These are phyloP conservation scores for Notarius lentiginosus DNA, from an alignment of 2,113 vertebrate species.

Conservation along the genomic window DNA sequence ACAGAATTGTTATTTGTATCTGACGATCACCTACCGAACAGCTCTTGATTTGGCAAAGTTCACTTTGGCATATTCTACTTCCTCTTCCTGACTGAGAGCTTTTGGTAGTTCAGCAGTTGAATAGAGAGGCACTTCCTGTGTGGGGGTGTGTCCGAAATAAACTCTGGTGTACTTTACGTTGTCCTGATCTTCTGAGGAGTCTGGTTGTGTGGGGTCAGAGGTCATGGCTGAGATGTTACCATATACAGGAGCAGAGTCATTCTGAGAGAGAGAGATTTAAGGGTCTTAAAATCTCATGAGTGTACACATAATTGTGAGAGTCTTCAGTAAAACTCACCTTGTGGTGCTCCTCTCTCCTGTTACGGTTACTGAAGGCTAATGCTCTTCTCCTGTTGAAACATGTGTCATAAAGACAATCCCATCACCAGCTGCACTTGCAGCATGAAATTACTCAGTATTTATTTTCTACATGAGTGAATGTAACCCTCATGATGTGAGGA, in stretches of 20 bases:
- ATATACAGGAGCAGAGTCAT: slow-evolving; percentile 20
- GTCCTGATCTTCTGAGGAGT: background rate
- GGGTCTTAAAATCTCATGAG: background rate
- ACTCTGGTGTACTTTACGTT: slow-evolving; percentile 18
- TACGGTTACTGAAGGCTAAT: background rate
- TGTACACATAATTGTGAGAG: too few species aligned
- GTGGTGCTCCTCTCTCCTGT: background rate
- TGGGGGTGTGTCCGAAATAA: background rate
- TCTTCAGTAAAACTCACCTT: background rate
- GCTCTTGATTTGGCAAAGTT: background rate
- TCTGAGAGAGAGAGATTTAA: background rate
- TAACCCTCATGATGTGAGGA: background rate
- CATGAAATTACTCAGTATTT: background rate
- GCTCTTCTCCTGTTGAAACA: background rate
- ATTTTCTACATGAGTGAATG: background rate
- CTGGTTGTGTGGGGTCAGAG: background rate
- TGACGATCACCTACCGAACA: background rate
- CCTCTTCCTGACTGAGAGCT: background rate
- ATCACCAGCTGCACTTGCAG: background rate
- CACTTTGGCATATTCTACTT: slow-evolving; percentile 19
- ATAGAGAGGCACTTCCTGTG: background rate
- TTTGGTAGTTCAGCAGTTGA: background rate
- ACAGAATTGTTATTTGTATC: background rate
- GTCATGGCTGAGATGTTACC: slow-evolving; percentile 26
- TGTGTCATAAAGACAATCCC: background rate